Evolutionary conservation across 2,888 invertebrate genomes (phyloP), one percentile per base, ranked within the genome.

Genomic region (Mimas tiliae): DNA sequence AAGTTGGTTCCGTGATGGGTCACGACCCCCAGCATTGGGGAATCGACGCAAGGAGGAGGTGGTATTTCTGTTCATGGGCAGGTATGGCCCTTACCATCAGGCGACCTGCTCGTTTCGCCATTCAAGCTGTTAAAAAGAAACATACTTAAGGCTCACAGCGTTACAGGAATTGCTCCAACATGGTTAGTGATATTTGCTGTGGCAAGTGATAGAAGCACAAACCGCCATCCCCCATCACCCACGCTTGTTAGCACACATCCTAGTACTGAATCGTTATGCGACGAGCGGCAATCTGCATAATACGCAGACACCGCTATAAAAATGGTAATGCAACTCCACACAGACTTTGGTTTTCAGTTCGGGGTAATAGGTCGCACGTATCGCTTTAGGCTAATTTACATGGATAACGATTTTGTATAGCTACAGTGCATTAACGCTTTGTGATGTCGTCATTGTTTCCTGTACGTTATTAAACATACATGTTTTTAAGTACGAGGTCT

Each of bases 241-340:
- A 50, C 27, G 34, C 45, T 52, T 50, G 16, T 42, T 16, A 27
- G 62, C 62, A 64, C 72, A 77, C 76, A 78, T 78, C 75, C 76
- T 69, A 76, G 77, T 80, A 77, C 78, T 81, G 80, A 83, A 82
- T 82, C 84, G 82, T 82, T 79, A 80, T 74, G 78, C 81, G 78
- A 83, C 84, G 81, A 83, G 75, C 78, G 73, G 79, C 86, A 87
- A 91, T 92, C 89, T 91, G 86, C 91, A 91, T 92, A 90, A 90
- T 89, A 87, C 86, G 78, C 82, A 86, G 88, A 89, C 88, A 78
- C 81, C 75, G 84, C 90, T 89, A 91, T 91, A 91, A 91, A 91
- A 91, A 91, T 91, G 91, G 87, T 89, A 91, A 91, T 90, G 81
- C 82, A 73, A 81, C 80, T 79, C 79, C 67, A 70, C 80, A 76